Conservation (phyloP, 2,113 vertebrate genomes). For the Leucopsar rothschildi region DNA sequence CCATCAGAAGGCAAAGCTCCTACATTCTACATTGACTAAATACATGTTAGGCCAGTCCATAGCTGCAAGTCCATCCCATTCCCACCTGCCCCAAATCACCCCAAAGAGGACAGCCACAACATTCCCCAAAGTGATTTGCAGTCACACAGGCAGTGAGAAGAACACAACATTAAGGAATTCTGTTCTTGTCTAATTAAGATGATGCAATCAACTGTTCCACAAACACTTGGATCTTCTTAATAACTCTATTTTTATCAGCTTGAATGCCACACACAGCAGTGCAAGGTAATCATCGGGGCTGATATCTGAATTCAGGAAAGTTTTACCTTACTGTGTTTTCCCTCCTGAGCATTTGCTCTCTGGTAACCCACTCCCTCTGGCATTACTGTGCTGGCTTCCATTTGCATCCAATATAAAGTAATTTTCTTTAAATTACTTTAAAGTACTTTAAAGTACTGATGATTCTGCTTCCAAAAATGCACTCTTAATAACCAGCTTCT, state of each 20-base stretch:
- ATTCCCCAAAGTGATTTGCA: neutral
- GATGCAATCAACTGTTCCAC: neutral
- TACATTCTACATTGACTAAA: neutral
- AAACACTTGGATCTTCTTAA: slow-evolving; percentile 3
- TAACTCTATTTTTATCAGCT: slow-evolving; percentile 43
- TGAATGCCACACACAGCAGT: neutral
- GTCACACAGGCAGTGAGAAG: neutral
- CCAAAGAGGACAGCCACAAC: neutral
- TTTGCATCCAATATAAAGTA: neutral
- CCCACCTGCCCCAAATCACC: neutral
- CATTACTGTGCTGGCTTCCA: neutral
- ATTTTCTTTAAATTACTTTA: slow-evolving; percentile 3
- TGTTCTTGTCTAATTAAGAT: neutral
- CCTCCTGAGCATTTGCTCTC: neutral
- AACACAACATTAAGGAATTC: neutral
- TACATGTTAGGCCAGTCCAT: neutral
- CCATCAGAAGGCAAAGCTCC: neutral
- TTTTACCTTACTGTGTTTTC: neutral
- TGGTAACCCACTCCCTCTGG: neutral
- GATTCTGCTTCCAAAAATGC: neutral
- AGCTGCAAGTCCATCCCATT: neutral
- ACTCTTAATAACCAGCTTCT: neutral
- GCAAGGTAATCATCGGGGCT: neutral
- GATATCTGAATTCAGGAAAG: neutral
- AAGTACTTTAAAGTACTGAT: neutral